Percentiles rank a stretch among this genome's conserved stretches.
These are phyloP conservation scores for Leptinotarsa undecemlineata DNA, from an alignment of 1,140 invertebrate genomes.

Conservation along the genomic window DNA sequence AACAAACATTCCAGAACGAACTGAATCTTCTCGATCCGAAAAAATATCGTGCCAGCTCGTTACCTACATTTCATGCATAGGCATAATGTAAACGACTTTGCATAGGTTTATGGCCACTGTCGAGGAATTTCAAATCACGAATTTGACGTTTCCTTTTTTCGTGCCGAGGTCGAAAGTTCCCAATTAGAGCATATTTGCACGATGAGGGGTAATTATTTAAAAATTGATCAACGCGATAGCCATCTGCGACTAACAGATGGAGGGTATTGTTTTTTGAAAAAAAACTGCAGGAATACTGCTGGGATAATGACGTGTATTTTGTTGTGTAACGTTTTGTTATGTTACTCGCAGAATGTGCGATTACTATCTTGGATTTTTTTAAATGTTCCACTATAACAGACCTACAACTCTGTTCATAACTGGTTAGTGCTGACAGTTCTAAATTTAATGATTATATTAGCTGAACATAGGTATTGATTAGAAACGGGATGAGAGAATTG, in stretches of 20 bases:
- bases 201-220: constrained; percentile 21
- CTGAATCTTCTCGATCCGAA: constrained; percentile 1
- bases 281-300: constrained; percentile 1
- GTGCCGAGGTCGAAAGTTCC: constrained; percentile 17
- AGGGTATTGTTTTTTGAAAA: not conserved
- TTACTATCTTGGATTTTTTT: not conserved
- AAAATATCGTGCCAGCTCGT: not conserved
- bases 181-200: constrained; percentile 25
- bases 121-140: constrained; percentile 31
- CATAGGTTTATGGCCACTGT: constrained; percentile 26
- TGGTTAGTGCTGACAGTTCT: no score
- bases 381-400: no score
- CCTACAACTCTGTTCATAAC: no score
- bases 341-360: not conserved
- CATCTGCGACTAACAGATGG: not conserved
- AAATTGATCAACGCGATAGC: constrained; percentile 17
- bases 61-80: constrained; percentile 27
- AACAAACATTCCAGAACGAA: constrained; percentile 1
- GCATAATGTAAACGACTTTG: constrained; percentile 27
- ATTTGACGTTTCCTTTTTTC: constrained; percentile 30
- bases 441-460: no score
- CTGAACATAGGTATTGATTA: no score
- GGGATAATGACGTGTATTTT: constrained; percentile 10
- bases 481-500: no score
- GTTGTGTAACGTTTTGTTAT: not conserved